Conservation (phyloP, 2,113 vertebrate genomes). For the Falco punctatus region DNA sequence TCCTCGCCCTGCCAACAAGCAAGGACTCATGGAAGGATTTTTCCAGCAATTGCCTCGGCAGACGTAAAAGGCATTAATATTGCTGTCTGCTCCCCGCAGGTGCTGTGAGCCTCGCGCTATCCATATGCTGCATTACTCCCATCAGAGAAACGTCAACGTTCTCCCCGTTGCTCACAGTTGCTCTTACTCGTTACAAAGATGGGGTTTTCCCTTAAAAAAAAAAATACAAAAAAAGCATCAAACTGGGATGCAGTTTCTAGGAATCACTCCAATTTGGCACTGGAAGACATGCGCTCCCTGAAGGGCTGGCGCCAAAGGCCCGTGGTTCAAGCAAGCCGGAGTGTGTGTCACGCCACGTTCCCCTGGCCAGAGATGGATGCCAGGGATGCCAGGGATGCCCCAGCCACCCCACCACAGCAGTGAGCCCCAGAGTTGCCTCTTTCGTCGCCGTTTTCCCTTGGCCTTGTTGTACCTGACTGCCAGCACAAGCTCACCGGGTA, state of each 20-base stretch:
- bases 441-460: not conserved
- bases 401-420: not conserved
- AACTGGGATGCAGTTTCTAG: not conserved
- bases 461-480: not conserved
- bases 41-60: not conserved
- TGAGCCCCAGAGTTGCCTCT: not conserved
- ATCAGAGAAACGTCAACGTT: not conserved
- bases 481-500: rapidly evolving
- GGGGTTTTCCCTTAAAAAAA: not conserved
- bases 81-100: not conserved
- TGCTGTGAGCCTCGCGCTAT: not conserved
- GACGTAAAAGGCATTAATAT: not conserved
- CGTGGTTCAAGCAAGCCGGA: not conserved
- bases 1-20: not conserved
- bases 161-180: not conserved
- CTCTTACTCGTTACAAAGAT: not conserved
- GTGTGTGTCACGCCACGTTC: rapidly evolving
- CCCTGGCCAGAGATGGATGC: not conserved
- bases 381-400: not conserved
- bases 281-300: not conserved
- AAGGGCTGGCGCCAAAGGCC: not conserved
- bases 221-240: not conserved
- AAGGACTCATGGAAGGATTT: not conserved
- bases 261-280: slow-evolving; percentile 4
- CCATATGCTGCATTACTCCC: not conserved